A percentile compares a stretch with the other conserved stretches of the same genome.
Conservation (phyloP, 2,888 invertebrate genomes). For the Chloroclystis v-ata region DNA sequence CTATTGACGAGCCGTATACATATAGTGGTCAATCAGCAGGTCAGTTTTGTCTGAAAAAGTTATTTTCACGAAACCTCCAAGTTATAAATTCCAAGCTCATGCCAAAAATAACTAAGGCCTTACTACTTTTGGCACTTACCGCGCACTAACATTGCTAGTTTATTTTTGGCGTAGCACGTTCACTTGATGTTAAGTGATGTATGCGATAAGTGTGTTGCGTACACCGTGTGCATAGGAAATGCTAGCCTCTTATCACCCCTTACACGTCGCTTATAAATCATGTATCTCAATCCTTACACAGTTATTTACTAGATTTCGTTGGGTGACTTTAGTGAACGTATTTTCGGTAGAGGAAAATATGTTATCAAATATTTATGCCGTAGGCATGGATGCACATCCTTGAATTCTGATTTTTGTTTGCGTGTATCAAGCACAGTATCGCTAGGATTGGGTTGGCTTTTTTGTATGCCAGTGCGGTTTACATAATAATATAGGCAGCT, state of each 20-base stretch:
- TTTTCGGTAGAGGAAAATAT: slow-evolving; percentile 8
- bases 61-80: background rate
- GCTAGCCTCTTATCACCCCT: slow-evolving; percentile 28
- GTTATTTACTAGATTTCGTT: slow-evolving; percentile 28
- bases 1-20: no score
- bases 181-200: slow-evolving; percentile 37
- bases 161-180: slow-evolving; percentile 41
- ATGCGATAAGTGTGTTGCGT: slow-evolving; percentile 30
- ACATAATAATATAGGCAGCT: no score
- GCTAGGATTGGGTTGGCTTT: no score
- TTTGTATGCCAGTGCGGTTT: no score
- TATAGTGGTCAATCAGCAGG: no score
- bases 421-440: no score
- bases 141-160: slow-evolving; percentile 21
- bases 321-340: slow-evolving; percentile 21
- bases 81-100: slow-evolving; percentile 3
- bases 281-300: slow-evolving; percentile 26
- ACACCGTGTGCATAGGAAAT: slow-evolving; percentile 28
- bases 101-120: slow-evolving; percentile 2
- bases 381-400: no score
- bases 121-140: slow-evolving; percentile 6
- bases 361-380: slow-evolving; percentile 11
- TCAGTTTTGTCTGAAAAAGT: no score
- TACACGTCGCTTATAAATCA: slow-evolving; percentile 29
- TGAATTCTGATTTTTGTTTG: no score